A percentile compares a stretch with the other conserved stretches of the same genome.
These are phyloP conservation scores for Acrossocheilus fasciatus DNA, from an alignment of 2,797 vertebrate genomes.

Conservation along the genomic window DNA sequence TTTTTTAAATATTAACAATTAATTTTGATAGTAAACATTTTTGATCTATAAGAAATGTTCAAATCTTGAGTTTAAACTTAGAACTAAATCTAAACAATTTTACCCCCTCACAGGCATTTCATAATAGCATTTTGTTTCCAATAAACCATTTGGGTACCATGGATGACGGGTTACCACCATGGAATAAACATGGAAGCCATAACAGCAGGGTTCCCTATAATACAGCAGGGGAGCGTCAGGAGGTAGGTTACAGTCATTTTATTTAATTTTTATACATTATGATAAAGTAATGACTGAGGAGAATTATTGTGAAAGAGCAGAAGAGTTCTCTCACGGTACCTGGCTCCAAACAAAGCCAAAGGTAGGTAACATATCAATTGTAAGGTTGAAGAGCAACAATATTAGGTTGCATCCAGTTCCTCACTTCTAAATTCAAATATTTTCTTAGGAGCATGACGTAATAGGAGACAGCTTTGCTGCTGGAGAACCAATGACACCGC, in stretches of 20 bases:
- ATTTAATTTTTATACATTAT: background rate
- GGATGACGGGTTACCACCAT: constrained; percentile 43
- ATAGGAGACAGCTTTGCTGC: background rate
- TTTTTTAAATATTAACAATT: background rate
- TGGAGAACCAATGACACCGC: constrained; percentile 13
- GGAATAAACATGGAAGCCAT: constrained; percentile 33
- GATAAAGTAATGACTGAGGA: background rate
- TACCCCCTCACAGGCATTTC: background rate
- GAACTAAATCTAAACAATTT: background rate
- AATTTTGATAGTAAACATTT: background rate
- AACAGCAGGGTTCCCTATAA: background rate
- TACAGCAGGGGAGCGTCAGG: background rate
- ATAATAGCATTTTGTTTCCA: background rate
- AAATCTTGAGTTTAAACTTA: background rate
- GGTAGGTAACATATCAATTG: background rate
- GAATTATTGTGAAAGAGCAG: constrained; percentile 5
- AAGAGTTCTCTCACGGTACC: background rate
- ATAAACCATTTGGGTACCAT: constrained; percentile 18
- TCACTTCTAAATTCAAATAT: background rate
- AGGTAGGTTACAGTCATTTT: constrained; percentile 16
- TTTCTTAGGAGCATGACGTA: constrained; percentile 6
- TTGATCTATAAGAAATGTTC: background rate
- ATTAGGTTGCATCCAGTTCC: background rate
- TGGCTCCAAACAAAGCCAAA: constrained; percentile 22
- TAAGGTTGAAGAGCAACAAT: background rate